These are phyloP conservation scores for Leistus spinibarbis DNA, from an alignment of 2,888 invertebrate genomes.

Conservation along the genomic window DNA sequence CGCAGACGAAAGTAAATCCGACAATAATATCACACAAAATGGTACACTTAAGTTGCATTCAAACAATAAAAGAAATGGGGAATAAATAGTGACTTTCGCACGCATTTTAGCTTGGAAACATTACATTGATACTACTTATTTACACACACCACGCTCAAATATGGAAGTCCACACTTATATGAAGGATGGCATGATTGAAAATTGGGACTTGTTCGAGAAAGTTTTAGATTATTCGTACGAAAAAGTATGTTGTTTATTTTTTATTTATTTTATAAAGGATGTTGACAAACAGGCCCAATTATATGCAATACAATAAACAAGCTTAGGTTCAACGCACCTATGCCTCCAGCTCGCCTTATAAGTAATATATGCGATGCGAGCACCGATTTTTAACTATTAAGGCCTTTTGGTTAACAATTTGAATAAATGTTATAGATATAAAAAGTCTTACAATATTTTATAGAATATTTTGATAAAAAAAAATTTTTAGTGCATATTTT, in stretches of 20 bases:
- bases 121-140: constrained; percentile 91
- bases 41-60: constrained; percentile 50
- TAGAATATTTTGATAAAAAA: too few species aligned
- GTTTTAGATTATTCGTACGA: constrained; percentile 93
- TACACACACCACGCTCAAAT: constrained; percentile 86
- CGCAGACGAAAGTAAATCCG: constrained; percentile 76
- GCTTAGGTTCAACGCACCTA: too few species aligned
- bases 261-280: too few species aligned
- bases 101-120: constrained; percentile 63
- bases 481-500: too few species aligned
- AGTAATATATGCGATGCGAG: too few species aligned
- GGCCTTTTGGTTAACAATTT: too few species aligned
- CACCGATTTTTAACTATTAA: too few species aligned
- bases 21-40: constrained; percentile 70
- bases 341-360: too few species aligned
- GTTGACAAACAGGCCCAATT: too few species aligned
- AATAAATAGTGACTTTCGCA: constrained; percentile 39
- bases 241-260: constrained; percentile 60
- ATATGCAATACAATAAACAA: too few species aligned
- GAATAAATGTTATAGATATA: too few species aligned
- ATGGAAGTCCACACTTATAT: constrained; percentile 92
- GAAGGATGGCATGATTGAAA: constrained; percentile 98
- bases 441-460: too few species aligned
- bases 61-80: constrained; percentile 40
- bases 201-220: constrained; percentile 98